Percentiles rank a stretch among this genome's conserved stretches.
Evolutionary conservation across 2,888 invertebrate species (phyloP).

Genomic region (Boloria euphrosyne): DNA sequence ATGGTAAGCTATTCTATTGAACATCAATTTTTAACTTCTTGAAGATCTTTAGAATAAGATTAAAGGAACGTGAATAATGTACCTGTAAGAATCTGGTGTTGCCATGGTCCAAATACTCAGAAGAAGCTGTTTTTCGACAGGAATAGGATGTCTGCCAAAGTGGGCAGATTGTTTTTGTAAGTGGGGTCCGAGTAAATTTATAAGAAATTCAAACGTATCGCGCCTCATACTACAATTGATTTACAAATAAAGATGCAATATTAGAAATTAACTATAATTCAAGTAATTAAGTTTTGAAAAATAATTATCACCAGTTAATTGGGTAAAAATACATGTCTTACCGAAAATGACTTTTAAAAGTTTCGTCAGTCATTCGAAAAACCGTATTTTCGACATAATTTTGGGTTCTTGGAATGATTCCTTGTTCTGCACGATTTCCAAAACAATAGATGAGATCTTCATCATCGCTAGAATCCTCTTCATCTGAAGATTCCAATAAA

Average conservation of each 20-base stretch:
- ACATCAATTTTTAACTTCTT: too few species aligned
- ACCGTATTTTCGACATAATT: background rate
- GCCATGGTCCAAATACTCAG: slow-evolving; percentile 10
- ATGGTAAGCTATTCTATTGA: too few species aligned
- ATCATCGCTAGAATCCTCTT: slow-evolving; percentile 7
- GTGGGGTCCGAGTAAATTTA: slow-evolving; percentile 2
- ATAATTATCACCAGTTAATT: background rate
- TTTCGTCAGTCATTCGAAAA: slow-evolving; percentile 7
- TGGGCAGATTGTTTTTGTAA: slow-evolving; percentile 1
- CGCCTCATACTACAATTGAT: slow-evolving; percentile 8
- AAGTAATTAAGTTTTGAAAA: background rate
- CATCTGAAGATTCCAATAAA: slow-evolving; percentile 7
- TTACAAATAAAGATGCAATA: too few species aligned
- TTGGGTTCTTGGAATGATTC: background rate
- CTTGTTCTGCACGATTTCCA: background rate
- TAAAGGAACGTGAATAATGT: background rate
- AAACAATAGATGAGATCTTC: slow-evolving; percentile 9
- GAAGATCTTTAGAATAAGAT: too few species aligned
- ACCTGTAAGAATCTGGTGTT: slow-evolving; percentile 15
- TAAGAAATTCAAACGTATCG: slow-evolving; percentile 4
- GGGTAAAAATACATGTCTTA: slow-evolving; percentile 1
- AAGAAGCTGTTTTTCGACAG: slow-evolving; percentile 12
- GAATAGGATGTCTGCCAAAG: background rate
- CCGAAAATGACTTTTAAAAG: slow-evolving; percentile 9
- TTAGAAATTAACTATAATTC: background rate